Base-by-base conservation (phyloP, 2,113 vertebrate species). In the Puntigrus tetrazona region DNA sequence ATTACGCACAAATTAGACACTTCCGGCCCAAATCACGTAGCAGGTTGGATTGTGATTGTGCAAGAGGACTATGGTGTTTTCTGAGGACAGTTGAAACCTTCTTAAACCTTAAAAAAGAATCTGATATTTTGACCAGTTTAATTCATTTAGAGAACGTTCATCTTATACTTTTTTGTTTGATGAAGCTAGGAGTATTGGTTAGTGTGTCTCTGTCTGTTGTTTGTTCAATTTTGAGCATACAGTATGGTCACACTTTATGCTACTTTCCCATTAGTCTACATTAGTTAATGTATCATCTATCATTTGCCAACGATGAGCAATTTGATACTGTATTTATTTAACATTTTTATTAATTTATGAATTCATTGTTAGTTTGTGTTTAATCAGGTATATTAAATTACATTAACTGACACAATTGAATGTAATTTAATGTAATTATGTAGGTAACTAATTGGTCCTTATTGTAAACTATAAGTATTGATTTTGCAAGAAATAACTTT, bases 1-100 rank as follows among this genome's bases (percentile, higher is more conserved):
- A 85, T 85, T 82, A 82, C 18, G 9, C 18, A 25, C 29, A 43
- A 82, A 20, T 16, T 61, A 59, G 43, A 78, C 34, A 52, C 55
- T 50, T 69, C 65, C 36, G 41, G 14, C 52, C 11, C 5, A 18
- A 4, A 45, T 41, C 41, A 57, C 25, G 59, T 29, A 52, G 59
- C 55, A 61, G 50, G 61, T 57, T 36, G 70, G 31, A 80, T 80
- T n/a, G 29, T 5, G 8, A 61, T 78, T 80, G 63, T 34, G 43
- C 47, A 80, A 84, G 20, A 67, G 34, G 16, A 45, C 22, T 16
- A 6, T 5, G 22, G 70, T 52, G 36, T 25, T 38, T 43, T 63
- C 59, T 27, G 7, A 22, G 78, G 43, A 34, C 31, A 36, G 18
- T 73, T 52, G 27, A 74, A 83, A 47, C 7, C 9, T 69, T 84